phyloP scores from a whole-genome alignment of 2,888 invertebrate species.

The Amphipoea oculea region DNA sequence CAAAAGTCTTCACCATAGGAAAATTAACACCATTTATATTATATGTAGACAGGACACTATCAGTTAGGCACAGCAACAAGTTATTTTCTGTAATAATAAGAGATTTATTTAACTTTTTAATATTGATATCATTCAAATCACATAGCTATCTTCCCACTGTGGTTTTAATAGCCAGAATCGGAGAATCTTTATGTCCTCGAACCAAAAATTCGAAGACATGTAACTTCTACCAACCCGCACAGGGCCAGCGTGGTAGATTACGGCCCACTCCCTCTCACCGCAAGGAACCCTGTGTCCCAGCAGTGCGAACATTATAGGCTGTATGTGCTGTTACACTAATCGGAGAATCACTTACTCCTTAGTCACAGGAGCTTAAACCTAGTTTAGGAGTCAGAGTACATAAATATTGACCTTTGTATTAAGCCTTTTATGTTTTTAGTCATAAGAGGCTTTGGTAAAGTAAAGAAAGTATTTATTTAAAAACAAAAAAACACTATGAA shows the following conservation, averaged over 20 bases:
- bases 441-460: background rate
- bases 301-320: too few relatives aligned
- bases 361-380: background rate
- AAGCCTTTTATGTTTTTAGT: background rate
- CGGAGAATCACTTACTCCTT: too few relatives aligned
- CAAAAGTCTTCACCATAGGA: slow-evolving; percentile 93
- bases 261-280: background rate
- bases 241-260: background rate
- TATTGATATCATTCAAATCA: background rate
- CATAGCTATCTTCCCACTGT: background rate
- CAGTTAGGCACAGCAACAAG: slow-evolving; percentile 90
- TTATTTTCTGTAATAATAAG: slow-evolving; percentile 85
- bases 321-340: background rate
- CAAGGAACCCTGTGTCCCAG: background rate
- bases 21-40: slow-evolving; percentile 95
- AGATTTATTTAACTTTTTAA: background rate
- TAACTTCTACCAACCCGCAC: background rate
- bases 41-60: slow-evolving; percentile 95
- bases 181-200: background rate
- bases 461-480: background rate
- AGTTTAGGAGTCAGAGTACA: background rate
- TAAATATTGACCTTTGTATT: background rate
- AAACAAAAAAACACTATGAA: background rate
- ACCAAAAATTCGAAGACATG: background rate
- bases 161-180: background rate